phyloP scores from a whole-genome alignment of 2,113 vertebrate species.

The Lepus americanus region DNA sequence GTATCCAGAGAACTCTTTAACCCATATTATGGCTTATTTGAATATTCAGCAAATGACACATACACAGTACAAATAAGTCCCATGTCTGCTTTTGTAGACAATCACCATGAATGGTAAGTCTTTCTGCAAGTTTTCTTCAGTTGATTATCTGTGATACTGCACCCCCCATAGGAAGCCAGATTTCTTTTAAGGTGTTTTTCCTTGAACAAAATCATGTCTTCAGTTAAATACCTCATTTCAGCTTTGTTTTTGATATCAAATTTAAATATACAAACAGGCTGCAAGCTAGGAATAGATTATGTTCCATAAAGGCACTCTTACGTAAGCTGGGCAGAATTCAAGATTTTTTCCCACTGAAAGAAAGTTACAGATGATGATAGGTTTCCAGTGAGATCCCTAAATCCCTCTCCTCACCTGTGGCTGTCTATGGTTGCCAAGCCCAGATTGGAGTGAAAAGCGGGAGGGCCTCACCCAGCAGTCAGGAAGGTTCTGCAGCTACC shows the following conservation, averaged over 20 bases:
- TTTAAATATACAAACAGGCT: not conserved
- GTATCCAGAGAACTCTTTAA: constrained; percentile 99
- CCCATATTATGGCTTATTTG: constrained; percentile 98
- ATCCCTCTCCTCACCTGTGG: not conserved
- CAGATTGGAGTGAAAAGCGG: not conserved
- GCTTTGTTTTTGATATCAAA: constrained; percentile 47
- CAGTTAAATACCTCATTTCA: constrained; percentile 28
- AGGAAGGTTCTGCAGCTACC: not conserved
- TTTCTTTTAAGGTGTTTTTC: not conserved
- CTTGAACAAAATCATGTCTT: not conserved
- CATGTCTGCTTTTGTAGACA: constrained; percentile 99
- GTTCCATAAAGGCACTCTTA: not conserved
- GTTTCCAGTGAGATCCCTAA: not conserved
- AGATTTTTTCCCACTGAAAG: not conserved
- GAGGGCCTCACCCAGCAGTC: not conserved
- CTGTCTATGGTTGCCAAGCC: not conserved
- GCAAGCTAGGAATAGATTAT: not conserved
- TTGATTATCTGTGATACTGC: constrained; percentile 9
- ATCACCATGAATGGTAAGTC: constrained; percentile 98
- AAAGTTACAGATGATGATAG: not conserved
- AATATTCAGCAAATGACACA: constrained; percentile 99
- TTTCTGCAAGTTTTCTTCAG: not conserved
- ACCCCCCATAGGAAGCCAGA: not conserved
- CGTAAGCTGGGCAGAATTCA: not conserved
- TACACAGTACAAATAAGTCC: constrained; percentile 99